Evolutionary conservation across 1,140 invertebrate genomes (phyloP).

Genomic region (Thaumetopoea pityocampa): DNA sequence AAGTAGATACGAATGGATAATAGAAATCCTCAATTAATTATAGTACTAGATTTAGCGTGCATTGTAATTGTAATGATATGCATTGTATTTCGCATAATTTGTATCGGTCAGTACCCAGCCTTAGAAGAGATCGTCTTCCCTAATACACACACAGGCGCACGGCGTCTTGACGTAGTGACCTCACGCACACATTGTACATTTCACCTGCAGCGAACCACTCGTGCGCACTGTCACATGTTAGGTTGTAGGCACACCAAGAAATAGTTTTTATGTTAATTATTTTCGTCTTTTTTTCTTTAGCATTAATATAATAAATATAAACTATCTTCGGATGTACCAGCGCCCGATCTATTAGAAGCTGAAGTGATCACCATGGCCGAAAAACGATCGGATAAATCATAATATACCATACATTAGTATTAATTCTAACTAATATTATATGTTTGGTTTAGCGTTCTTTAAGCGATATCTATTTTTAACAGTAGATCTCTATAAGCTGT

Average conservation of each 20-base stretch:
- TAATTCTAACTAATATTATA: too few relatives aligned
- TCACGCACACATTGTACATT: conserved; percentile 48
- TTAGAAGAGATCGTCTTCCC: conserved; percentile 19
- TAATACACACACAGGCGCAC: conserved; percentile 20
- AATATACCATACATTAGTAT: too few relatives aligned
- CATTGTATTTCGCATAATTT: conserved; percentile 4
- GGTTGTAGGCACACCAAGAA: conserved; percentile 23
- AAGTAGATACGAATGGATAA: not conserved
- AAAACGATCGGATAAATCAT: too few relatives aligned
- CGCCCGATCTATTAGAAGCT: not conserved
- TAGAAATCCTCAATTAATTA: not conserved
- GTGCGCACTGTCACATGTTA: conserved; percentile 60
- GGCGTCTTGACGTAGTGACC: conserved; percentile 45
- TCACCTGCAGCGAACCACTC: conserved; percentile 62
- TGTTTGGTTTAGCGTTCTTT: too few relatives aligned
- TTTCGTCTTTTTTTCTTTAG: not conserved
- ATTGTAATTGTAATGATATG: conserved; percentile 1
- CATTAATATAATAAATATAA: not conserved
- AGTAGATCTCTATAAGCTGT: too few relatives aligned
- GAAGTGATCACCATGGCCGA: too few relatives aligned
- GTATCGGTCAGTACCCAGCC: conserved; percentile 8
- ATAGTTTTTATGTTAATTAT: conserved; percentile 5
- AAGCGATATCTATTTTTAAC: too few relatives aligned
- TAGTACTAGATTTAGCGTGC: not conserved
- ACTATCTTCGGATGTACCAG: conserved; percentile 1